Evolutionary conservation across 2,797 vertebrate genomes (phyloP), one percentile per base, ranked within the genome.

Genomic region (Emys orbicularis): DNA sequence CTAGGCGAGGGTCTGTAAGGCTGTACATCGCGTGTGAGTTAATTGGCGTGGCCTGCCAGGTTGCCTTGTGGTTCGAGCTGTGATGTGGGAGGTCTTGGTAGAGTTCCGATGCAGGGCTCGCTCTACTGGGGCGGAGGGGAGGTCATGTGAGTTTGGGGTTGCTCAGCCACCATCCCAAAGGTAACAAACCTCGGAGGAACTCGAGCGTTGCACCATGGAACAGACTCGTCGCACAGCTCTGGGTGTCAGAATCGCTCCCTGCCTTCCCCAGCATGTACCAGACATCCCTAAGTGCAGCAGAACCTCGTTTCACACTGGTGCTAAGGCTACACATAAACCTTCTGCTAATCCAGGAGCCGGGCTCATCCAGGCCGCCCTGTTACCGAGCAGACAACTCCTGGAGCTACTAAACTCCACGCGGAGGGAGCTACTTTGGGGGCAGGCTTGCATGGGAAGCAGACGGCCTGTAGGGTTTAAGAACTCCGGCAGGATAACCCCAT

Each of bases 201-300:
- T 61, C 8, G 13, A 16, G 13, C 34, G 6, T 61, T 16, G 59
- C 59, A 16, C 31, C 12, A 6, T 18, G 37, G 68, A 72, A 21
- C 11, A 25, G n/a, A 21, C 5, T 11, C 37, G 5, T n/a, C 21
- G 0, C n/a, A 31, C 34, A 41, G 21, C 68, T 72, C 5, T 10
- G 11, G 23, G 68, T 25, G 23, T 41, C 9, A 72, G 68, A 25
- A 41, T n/a, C 23, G 19, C 65, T 11, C 31, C 13, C 59, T 61
- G 61, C 16, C 61, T 65, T 65, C 34, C 34, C 34, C 34, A n/a
- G 34, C 61, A 3, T 34, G 61, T 19, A 8, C 61, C 2, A 31
- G 34, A 4, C 61, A n/a, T n/a, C 31, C 31, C 34, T 16, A n/a
- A 18, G 34, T 6, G 31, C 34, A n/a, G 31, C 29, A 9, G 59